These are phyloP conservation scores for Anniella stebbinsi DNA, from an alignment of 2,797 vertebrate genomes.

Conservation along the genomic window DNA sequence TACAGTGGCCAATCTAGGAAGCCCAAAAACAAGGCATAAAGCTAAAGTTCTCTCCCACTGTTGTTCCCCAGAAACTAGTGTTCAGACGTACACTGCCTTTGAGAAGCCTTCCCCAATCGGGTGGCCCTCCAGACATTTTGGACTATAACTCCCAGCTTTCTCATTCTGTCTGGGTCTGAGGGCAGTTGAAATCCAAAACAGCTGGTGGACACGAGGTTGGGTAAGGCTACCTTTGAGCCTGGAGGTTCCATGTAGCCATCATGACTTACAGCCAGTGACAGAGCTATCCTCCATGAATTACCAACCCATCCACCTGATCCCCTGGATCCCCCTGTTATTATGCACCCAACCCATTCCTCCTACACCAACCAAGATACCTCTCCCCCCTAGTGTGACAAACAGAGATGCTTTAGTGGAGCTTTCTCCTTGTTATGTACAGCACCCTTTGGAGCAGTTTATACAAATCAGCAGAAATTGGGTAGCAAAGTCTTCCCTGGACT, in stretches of 20 bases:
- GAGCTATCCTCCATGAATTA: background rate
- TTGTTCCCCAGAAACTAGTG: background rate
- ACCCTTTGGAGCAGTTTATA: background rate
- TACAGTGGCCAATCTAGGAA: background rate
- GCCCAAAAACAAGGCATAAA: background rate
- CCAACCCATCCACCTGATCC: background rate
- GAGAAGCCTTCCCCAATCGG: background rate
- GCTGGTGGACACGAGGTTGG: no score
- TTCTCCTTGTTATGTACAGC: background rate
- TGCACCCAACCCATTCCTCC: background rate
- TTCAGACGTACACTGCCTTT: background rate
- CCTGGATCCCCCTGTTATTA: background rate
- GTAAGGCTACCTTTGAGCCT: background rate
- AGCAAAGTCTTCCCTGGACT: background rate
- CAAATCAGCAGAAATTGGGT: background rate
- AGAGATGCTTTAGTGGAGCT: background rate
- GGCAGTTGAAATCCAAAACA: no score
- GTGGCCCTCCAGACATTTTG: no score
- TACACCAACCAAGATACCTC: background rate
- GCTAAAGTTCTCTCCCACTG: background rate
- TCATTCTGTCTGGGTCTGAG: no score
- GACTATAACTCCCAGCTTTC: no score
- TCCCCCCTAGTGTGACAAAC: no score
- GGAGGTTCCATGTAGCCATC: background rate
- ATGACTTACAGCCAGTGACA: background rate